Evolutionary conservation across 1,140 invertebrate species (phyloP).

Genomic region (Cydia splendana): DNA sequence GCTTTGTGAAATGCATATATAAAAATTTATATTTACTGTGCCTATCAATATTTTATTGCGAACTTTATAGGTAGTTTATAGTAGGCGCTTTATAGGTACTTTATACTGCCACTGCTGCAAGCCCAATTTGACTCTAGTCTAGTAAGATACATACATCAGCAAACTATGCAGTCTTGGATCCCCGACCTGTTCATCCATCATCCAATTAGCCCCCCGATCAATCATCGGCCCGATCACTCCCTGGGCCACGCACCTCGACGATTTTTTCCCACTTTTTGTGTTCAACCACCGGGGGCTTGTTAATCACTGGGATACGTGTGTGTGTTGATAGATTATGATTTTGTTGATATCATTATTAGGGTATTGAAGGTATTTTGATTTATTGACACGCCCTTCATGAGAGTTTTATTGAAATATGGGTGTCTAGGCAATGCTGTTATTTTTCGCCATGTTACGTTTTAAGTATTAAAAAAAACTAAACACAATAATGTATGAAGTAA

Average conservation of each 20-base stretch:
- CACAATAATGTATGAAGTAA: no score
- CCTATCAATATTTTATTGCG: no score
- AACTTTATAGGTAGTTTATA: no score
- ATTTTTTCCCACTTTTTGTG: conserved; percentile 69
- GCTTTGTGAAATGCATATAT: no score
- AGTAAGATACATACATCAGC: conserved; percentile 1
- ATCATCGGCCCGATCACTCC: conserved; percentile 80
- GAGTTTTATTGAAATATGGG: neutral
- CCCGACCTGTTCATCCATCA: conserved; percentile 79
- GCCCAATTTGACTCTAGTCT: neutral
- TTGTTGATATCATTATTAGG: conserved; percentile 14
- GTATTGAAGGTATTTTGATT: conserved; percentile 3
- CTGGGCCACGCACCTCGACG: conserved; percentile 59
- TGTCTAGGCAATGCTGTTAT: no score
- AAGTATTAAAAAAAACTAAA: no score
- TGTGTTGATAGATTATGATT: conserved; percentile 43
- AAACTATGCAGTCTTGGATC: conserved; percentile 31
- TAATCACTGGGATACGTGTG: conserved; percentile 62
- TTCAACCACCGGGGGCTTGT: conserved; percentile 61
- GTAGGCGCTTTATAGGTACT: neutral
- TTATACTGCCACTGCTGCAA: neutral
- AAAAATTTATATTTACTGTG: no score
- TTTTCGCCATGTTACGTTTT: no score
- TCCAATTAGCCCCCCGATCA: conserved; percentile 83
- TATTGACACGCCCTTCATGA: neutral